phyloP scores from a whole-genome alignment of 2,888 invertebrate species.

The Drosophila formosana region DNA sequence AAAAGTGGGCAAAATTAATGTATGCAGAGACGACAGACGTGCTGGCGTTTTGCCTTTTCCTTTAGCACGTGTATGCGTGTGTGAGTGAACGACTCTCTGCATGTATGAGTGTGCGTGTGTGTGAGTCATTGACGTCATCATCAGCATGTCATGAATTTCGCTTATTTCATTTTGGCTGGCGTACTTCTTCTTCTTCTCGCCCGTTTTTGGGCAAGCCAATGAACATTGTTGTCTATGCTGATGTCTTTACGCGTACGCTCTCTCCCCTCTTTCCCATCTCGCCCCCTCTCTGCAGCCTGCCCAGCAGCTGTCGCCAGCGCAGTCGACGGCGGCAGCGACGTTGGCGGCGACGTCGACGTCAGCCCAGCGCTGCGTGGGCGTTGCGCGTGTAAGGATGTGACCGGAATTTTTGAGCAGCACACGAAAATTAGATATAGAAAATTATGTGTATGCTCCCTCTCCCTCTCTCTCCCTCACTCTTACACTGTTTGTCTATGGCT shows the following conservation, averaged over 20 bases:
- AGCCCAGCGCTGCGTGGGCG: slow-evolving; percentile 62
- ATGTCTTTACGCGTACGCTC: background rate
- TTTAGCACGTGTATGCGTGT: slow-evolving; percentile 14
- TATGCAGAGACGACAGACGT: slow-evolving; percentile 46
- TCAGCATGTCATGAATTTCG: slow-evolving; percentile 80
- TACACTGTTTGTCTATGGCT: slow-evolving; percentile 41
- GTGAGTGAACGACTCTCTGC: slow-evolving; percentile 4
- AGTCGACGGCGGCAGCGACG: slow-evolving; percentile 34
- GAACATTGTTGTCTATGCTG: slow-evolving; percentile 40
- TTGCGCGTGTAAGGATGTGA: slow-evolving; percentile 80
- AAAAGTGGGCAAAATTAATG: slow-evolving; percentile 56
- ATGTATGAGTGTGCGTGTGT: slow-evolving; percentile 39
- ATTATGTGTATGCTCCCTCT: slow-evolving; percentile 38
- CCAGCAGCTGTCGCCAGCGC: slow-evolving; percentile 62
- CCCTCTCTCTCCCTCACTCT: background rate
- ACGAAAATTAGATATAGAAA: slow-evolving; percentile 77
- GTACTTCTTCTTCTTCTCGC: slow-evolving; percentile 10
- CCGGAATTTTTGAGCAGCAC: slow-evolving; percentile 74
- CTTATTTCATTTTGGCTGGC: slow-evolving; percentile 54
- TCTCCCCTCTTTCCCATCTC: background rate
- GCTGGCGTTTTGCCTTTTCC: slow-evolving; percentile 47
- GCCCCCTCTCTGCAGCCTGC: background rate
- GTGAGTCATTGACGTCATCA: slow-evolving; percentile 77
- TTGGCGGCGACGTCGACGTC: slow-evolving; percentile 12
- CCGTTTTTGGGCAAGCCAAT: slow-evolving; percentile 55